Evolutionary conservation across 2,113 vertebrate genomes (phyloP).

Genomic region (Probosciger aterrimus): DNA sequence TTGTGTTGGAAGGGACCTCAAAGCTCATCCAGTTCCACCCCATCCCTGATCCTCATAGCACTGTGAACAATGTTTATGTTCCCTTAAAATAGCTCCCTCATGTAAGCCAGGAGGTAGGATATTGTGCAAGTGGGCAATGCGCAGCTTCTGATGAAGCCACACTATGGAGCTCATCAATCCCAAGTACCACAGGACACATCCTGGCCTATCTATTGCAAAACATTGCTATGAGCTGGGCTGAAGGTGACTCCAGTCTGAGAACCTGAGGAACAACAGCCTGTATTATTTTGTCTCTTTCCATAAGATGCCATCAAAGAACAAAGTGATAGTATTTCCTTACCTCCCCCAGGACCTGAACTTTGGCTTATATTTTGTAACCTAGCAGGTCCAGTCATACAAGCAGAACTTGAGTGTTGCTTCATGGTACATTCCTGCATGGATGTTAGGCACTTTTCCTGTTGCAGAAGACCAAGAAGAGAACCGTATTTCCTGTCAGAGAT

Average conservation of each 20-base stretch:
- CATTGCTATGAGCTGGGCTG: neutral
- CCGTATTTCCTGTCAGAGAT: slow-evolving; percentile 75
- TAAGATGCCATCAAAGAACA: neutral
- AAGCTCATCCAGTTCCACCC: neutral
- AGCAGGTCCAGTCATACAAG: slow-evolving; percentile 50
- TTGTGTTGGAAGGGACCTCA: neutral
- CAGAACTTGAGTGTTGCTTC: slow-evolving; percentile 70
- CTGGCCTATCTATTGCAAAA: neutral
- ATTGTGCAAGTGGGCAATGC: neutral
- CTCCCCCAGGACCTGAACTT: slow-evolving; percentile 67
- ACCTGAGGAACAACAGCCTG: neutral
- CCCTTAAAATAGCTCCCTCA: neutral
- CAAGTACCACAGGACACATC: neutral
- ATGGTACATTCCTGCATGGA: slow-evolving; percentile 65
- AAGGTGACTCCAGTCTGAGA: neutral
- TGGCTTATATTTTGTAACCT: slow-evolving; percentile 66
- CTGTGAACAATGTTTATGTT: neutral
- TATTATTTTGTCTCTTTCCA: neutral
- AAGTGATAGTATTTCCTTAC: slow-evolving; percentile 54
- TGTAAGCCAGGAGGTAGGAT: neutral
- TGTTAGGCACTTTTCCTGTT: slow-evolving; percentile 75
- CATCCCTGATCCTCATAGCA: neutral
- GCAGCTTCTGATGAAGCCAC: neutral
- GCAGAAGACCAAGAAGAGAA: slow-evolving; percentile 83
- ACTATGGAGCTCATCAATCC: neutral